These are phyloP conservation scores for Takifugu flavidus DNA, from an alignment of 2,113 vertebrate species.

Conservation along the genomic window DNA sequence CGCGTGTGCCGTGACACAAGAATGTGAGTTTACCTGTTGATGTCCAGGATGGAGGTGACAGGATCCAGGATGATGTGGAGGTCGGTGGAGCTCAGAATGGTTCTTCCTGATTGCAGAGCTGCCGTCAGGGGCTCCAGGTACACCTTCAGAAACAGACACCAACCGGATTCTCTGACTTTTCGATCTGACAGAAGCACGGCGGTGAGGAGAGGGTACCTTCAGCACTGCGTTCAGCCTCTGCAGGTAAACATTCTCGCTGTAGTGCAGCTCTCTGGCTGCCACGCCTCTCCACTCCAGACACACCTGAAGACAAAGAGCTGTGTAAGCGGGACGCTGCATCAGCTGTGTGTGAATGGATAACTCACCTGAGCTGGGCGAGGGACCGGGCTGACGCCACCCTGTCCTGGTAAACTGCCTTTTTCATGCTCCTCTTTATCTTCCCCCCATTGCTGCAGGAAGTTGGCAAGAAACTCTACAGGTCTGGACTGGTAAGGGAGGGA, in stretches of 20 bases:
- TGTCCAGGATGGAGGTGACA: constrained; percentile 65
- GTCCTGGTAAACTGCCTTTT: constrained; percentile 11
- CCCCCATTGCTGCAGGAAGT: constrained; percentile 68
- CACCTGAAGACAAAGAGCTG: constrained; percentile 45
- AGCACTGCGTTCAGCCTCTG: constrained; percentile 63
- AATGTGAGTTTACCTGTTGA: constrained; percentile 67
- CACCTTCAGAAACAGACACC: constrained; percentile 40
- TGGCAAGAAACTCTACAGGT: constrained; percentile 74
- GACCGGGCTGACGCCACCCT: background rate
- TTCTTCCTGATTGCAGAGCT: constrained; percentile 79
- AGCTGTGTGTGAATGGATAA: background rate
- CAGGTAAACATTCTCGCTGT: constrained; percentile 75
- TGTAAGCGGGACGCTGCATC: too few relatives aligned
- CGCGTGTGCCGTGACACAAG: background rate
- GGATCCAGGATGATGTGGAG: constrained; percentile 76
- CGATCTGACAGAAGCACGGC: background rate
- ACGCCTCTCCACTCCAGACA: constrained; percentile 57
- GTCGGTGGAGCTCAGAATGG: constrained; percentile 74
- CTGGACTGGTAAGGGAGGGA: constrained; percentile 60
- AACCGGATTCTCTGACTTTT: background rate
- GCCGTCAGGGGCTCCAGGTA: constrained; percentile 77
- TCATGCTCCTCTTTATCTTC: constrained; percentile 19
- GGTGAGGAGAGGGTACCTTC: constrained; percentile 31
- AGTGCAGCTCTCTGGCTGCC: constrained; percentile 69
- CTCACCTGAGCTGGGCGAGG: constrained; percentile 55